Evolutionary conservation across 1,140 invertebrate species (phyloP).

Genomic region (Belonocnema kinseyi): DNA sequence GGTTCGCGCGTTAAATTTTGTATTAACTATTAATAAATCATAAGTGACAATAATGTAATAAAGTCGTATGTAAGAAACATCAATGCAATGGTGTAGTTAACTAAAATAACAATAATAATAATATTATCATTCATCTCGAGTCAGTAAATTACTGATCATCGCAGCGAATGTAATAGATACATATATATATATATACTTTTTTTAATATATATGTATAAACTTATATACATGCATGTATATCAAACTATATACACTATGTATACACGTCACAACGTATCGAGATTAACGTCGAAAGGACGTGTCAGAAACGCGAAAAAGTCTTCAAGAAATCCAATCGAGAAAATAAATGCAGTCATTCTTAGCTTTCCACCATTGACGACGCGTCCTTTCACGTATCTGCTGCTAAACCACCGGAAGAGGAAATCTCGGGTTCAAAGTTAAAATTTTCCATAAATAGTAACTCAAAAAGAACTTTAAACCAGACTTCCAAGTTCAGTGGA

Average conservation of each 20-base stretch:
- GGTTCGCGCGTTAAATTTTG: conserved; percentile 17
- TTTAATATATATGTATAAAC: conserved; percentile 30
- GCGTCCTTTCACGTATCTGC: too few relatives aligned
- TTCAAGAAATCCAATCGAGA: not conserved
- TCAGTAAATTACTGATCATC: conserved; percentile 28
- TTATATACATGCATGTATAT: conserved; percentile 35
- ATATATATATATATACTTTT: conserved; percentile 34
- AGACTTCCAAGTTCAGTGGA: too few relatives aligned
- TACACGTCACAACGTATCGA: conserved; percentile 46
- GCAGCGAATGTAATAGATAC: conserved; percentile 32
- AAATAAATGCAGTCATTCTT: conserved; percentile 37
- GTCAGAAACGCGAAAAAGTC: not conserved
- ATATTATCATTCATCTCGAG: conserved; percentile 41
- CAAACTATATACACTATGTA: conserved; percentile 37
- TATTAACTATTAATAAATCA: conserved; percentile 4
- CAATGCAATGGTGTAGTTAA: conserved; percentile 40
- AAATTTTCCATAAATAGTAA: too few relatives aligned
- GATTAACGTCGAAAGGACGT: conserved; percentile 3
- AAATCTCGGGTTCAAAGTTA: too few relatives aligned
- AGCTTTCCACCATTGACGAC: not conserved
- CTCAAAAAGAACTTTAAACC: too few relatives aligned
- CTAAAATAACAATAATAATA: conserved; percentile 48
- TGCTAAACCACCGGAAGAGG: too few relatives aligned
- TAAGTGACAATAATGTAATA: conserved; percentile 7
- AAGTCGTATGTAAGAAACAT: conserved; percentile 33